Evolutionary conservation across 2,113 vertebrate species (phyloP).

Genomic region (Anthoscopus minutus): DNA sequence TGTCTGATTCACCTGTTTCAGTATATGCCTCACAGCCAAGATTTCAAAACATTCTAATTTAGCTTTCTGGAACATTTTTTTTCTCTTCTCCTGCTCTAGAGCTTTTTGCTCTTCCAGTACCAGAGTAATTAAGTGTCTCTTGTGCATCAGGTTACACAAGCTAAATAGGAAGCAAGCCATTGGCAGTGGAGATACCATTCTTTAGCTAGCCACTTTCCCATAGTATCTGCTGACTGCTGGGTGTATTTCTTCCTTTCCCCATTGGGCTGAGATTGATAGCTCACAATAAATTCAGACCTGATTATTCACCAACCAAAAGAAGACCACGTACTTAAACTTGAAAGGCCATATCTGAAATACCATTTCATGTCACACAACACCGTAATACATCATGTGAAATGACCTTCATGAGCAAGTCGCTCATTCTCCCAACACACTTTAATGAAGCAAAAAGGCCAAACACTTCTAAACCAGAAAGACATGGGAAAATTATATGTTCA

Average conservation of each 20-base stretch:
- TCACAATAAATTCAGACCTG: slow-evolving; percentile 38
- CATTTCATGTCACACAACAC: not conserved
- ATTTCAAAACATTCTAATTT: not conserved
- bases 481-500: not conserved
- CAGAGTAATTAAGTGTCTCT: not conserved
- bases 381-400: not conserved
- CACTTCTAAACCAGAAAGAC: not conserved
- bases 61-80: too few relatives aligned
- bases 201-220: slow-evolving; percentile 29
- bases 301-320: slow-evolving; percentile 49
- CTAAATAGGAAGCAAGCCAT: slow-evolving; percentile 33
- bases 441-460: not conserved
- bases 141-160: slow-evolving; percentile 40
- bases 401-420: not conserved
- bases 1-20: not conserved
- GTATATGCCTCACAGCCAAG: not conserved
- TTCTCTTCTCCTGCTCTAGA: too few relatives aligned
- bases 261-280: not conserved
- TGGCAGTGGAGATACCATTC: slow-evolving; percentile 30
- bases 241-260: slow-evolving; percentile 5
- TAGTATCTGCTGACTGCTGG: slow-evolving; percentile 14
- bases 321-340: not conserved
- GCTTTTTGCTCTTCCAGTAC: not conserved
- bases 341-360: not conserved
- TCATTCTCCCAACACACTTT: not conserved